Evolutionary conservation across 2,113 vertebrate genomes (phyloP).

Genomic region (Microtus oregoni): DNA sequence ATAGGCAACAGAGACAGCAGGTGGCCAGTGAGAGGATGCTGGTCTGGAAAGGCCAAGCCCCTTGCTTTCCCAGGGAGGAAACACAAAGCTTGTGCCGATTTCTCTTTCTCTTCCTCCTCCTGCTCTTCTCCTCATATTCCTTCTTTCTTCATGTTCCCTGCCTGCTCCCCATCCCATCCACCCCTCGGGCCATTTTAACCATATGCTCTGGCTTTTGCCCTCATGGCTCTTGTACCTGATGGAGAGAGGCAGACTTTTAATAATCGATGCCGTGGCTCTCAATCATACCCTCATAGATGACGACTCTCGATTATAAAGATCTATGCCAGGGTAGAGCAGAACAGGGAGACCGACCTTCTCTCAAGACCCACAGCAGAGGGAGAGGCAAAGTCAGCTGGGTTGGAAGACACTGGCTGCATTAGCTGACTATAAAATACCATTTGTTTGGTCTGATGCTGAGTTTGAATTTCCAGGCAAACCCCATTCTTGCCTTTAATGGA

Average conservation of each 20-base stretch:
- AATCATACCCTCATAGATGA: not conserved
- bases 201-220: not conserved
- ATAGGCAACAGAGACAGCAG: not conserved
- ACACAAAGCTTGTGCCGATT: not conserved
- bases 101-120: not conserved
- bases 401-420: not conserved
- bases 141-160: not conserved
- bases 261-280: not conserved
- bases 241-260: not conserved
- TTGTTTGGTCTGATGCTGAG: slow-evolving; percentile 48
- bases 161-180: not conserved
- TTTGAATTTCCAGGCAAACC: slow-evolving; percentile 60
- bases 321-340: not conserved
- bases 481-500: slow-evolving; percentile 65
- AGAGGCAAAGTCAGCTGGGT: not conserved
- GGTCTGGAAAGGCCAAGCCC: not conserved
- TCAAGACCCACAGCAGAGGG: not conserved
- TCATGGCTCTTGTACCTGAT: not conserved
- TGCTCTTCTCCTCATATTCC: not conserved
- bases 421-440: slow-evolving; percentile 45
- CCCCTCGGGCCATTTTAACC: not conserved
- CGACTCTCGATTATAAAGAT: not conserved
- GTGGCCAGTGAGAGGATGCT: not conserved
- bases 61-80: not conserved
- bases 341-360: not conserved